Percentiles rank a stretch among this genome's conserved stretches.
Conservation (phyloP, 2,888 invertebrate genomes). For the Lucinisca nassula region DNA sequence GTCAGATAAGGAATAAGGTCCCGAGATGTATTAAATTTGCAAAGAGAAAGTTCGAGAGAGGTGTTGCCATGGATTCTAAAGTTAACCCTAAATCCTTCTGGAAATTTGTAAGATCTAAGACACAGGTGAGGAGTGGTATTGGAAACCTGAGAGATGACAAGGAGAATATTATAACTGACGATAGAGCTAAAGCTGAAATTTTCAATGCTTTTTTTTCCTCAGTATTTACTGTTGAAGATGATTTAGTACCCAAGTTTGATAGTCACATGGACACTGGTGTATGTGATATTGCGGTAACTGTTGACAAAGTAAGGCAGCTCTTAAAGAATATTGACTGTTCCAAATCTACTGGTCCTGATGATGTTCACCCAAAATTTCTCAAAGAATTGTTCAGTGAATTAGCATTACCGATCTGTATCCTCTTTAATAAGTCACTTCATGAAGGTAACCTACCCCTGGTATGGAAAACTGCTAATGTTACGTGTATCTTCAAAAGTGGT, state of each 20-base stretch:
- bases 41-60: conserved; percentile 7
- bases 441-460: background rate
- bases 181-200: conserved; percentile 1
- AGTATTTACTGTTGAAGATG: background rate
- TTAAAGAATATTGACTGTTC: background rate
- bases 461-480: conserved; percentile 16
- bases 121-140: conserved; percentile 5
- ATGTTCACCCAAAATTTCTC: background rate
- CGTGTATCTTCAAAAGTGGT: conserved; percentile 14
- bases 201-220: background rate
- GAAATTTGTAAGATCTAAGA: conserved; percentile 15
- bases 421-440: conserved; percentile 1
- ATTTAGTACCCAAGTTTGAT: background rate
- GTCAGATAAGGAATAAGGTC: conserved; percentile 12
- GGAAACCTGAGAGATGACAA: background rate
- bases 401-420: background rate
- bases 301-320: background rate
- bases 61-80: conserved; percentile 3
- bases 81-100: conserved; percentile 25
- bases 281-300: background rate
- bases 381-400: background rate
- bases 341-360: background rate
- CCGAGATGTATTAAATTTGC: conserved; percentile 5
- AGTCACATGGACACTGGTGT: background rate
- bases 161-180: background rate